Evolutionary conservation across 2,113 vertebrate genomes (phyloP).

Genomic region (Irena cyanogastra): DNA sequence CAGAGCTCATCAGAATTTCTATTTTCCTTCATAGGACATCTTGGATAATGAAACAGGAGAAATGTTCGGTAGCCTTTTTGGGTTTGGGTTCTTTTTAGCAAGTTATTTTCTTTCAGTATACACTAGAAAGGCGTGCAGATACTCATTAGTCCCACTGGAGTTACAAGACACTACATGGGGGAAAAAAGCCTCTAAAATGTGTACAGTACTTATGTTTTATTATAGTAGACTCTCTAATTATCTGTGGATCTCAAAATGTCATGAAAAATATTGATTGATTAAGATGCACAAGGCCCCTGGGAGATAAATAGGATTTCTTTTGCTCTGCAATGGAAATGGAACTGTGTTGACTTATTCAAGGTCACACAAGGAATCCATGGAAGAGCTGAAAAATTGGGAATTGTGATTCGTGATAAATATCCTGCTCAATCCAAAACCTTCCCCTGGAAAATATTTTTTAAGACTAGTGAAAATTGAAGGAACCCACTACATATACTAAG

Average conservation of each 20-base stretch:
- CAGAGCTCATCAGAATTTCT: neutral
- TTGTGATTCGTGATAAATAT: neutral
- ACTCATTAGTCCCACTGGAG: neutral
- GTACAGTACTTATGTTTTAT: neutral
- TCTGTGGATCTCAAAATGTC: neutral
- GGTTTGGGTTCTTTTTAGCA: neutral
- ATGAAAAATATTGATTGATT: conserved; percentile 25
- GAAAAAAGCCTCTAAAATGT: neutral
- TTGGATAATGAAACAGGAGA: neutral
- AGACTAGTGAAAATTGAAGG: neutral
- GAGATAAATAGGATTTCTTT: neutral
- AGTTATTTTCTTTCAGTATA: neutral
- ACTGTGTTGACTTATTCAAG: neutral
- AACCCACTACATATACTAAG: neutral
- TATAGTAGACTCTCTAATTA: neutral
- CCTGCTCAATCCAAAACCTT: neutral
- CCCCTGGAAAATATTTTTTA: neutral
- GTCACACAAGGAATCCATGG: neutral
- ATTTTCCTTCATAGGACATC: neutral
- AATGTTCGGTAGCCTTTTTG: neutral
- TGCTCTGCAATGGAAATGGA: neutral
- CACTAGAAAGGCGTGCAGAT: neutral
- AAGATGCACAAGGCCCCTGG: neutral
- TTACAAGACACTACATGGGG: neutral
- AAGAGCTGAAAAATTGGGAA: neutral